Evolutionary conservation across 2,797 vertebrate species (phyloP).

Genomic region (Premnoplex brunnescens): DNA sequence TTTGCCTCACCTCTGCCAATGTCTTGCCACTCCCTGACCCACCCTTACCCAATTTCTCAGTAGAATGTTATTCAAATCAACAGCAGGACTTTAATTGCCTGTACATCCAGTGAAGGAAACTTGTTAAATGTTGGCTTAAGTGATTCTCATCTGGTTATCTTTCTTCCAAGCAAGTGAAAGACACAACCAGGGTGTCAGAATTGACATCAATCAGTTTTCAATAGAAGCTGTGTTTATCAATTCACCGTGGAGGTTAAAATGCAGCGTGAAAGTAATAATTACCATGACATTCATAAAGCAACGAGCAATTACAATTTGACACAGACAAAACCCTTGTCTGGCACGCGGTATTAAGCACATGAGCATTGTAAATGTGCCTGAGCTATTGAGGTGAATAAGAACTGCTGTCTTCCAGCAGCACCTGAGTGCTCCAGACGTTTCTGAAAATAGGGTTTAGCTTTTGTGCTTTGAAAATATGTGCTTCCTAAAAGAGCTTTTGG

Average conservation of each 20-base stretch:
- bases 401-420: background rate
- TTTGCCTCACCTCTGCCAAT: background rate
- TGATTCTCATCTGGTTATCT: background rate
- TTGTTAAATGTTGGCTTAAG: background rate
- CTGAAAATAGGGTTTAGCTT: background rate
- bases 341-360: background rate
- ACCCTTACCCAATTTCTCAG: background rate
- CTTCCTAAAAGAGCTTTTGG: background rate
- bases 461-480: background rate
- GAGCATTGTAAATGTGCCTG: background rate
- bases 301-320: background rate
- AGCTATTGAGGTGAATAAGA: background rate
- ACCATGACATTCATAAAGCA: background rate
- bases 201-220: background rate
- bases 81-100: background rate
- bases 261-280: background rate
- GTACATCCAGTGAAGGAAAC: background rate
- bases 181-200: background rate
- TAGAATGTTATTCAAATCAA: conserved; percentile 7
- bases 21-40: background rate
- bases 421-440: background rate
- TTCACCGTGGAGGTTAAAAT: background rate
- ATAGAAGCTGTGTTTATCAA: background rate
- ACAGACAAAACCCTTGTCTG: background rate
- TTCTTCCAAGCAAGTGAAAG: background rate